Percentiles rank a stretch among this genome's conserved stretches.
phyloP scores from a whole-genome alignment of 2,888 invertebrate genomes.

The Mimachlamys varia region DNA sequence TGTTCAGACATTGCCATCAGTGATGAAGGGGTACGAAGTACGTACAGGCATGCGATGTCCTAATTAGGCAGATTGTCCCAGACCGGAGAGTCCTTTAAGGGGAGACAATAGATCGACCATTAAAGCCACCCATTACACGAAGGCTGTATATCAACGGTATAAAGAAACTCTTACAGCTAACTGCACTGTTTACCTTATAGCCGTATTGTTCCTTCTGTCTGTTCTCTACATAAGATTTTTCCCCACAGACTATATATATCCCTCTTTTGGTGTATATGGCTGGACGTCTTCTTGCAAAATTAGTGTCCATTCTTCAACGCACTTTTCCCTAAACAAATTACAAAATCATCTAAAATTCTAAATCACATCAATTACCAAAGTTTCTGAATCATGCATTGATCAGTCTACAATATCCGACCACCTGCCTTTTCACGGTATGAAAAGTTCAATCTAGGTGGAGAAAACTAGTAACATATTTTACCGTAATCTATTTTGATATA shows the following conservation, averaged over 20 bases:
- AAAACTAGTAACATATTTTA: too few relatives aligned
- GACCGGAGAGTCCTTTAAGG: slow-evolving; percentile 19
- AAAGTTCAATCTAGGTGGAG: too few relatives aligned
- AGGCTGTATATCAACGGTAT: background rate
- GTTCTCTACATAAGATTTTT: background rate
- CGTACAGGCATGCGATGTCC: background rate
- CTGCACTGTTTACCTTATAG: background rate
- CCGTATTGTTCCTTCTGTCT: background rate
- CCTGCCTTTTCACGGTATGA: too few relatives aligned
- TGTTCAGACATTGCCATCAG: background rate
- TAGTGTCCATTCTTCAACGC: background rate
- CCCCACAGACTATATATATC: background rate
- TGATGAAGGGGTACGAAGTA: slow-evolving; percentile 26
- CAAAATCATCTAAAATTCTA: background rate
- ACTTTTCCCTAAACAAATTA: background rate
- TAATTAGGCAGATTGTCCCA: slow-evolving; percentile 26
- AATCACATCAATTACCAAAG: background rate
- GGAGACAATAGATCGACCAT: slow-evolving; percentile 28
- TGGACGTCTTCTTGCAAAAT: background rate
- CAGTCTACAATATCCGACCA: too few relatives aligned
- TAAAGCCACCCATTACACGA: background rate
- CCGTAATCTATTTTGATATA: too few relatives aligned
- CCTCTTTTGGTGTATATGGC: background rate
- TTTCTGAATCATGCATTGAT: background rate
- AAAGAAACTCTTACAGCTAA: background rate